Conservation (phyloP, 2,113 vertebrate genomes). For the Periophthalmodon schlosseri region DNA sequence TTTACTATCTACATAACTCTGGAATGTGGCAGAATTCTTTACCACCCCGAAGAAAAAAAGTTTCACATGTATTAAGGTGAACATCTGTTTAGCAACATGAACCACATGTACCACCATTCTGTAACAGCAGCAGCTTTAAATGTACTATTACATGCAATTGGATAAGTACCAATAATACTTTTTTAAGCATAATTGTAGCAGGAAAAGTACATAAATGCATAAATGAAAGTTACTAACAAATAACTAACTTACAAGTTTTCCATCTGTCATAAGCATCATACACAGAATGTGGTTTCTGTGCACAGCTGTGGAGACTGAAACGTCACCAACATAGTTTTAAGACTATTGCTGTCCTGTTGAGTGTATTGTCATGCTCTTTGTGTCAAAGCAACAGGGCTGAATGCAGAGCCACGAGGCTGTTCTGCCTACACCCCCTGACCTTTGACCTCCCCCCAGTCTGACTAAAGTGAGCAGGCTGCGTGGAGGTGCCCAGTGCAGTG, state of each 20-base stretch:
- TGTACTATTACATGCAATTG: not conserved
- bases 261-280: not conserved
- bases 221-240: not conserved
- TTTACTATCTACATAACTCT: not conserved
- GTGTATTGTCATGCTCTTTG: slow-evolving; percentile 51
- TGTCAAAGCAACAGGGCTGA: slow-evolving; percentile 48
- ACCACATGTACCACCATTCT: not conserved
- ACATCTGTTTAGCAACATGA: not conserved
- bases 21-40: not conserved
- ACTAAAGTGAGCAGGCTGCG: slow-evolving; percentile 30
- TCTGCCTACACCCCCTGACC: slow-evolving; percentile 45
- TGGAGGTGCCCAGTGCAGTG: slow-evolving; percentile 46
- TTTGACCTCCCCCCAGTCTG: slow-evolving; percentile 63
- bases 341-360: slow-evolving; percentile 26
- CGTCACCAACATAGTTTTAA: slow-evolving; percentile 37
- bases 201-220: not conserved
- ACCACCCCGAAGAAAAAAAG: not conserved
- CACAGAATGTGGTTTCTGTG: slow-evolving; percentile 14
- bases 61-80: not conserved
- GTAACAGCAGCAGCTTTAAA: not conserved
- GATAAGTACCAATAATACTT: not conserved
- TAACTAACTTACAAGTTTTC: not conserved
- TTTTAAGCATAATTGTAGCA: not conserved
- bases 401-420: slow-evolving; percentile 55
- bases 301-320: slow-evolving; percentile 45